Evolutionary conservation across 1,140 invertebrate species (phyloP), one percentile per base, ranked within the genome.

Genomic region (Stegodyphus dumicola): DNA sequence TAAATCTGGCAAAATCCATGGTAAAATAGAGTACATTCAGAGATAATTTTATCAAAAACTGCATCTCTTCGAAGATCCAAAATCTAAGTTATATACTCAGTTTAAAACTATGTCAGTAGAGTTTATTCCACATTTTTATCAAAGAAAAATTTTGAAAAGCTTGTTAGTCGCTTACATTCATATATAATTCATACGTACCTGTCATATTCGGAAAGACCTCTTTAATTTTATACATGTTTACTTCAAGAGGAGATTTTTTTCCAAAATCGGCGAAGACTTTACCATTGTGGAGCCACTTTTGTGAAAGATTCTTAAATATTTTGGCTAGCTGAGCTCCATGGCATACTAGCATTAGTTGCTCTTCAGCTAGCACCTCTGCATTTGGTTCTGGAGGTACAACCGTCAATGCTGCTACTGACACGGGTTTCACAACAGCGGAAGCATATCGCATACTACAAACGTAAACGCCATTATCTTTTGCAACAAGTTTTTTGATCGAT

Each of bases 381-480:
- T 66, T 69, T 1, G 81, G 73, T n/a, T 6, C 1, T 9, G 52
- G 54, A 0, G 81, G 53, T 1, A 54, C 13, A 6, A 70, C 81
- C 13, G 81, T 53, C 5, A 85, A 13, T 13, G 73, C 10, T 3
- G 65, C 52, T 49, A 77, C 66, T 17, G 64, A 18, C n/a, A 85
- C 6, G 6, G 74, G 60, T 17, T 76, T 76, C 33, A 70, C 53
- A 6, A 77, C 81, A 7, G 7, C 11, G 4, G 54, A 69, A 13
- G 33, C 81, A 60, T 85, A 85, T 15, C 66, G 74, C 7, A 76
- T 60, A 15, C 65, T 76, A 49, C 81, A 85, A 7, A 69, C 11
- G n/a, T 85, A 85, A 5, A 85, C 81, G 0, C 81, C 81, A 51
- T 33, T 85, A n/a, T 86, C 84, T 9, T 33, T 1, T 5, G 53